Evolutionary conservation across 2,797 vertebrate species (phyloP).

Genomic region (Nannoperca obscura): DNA sequence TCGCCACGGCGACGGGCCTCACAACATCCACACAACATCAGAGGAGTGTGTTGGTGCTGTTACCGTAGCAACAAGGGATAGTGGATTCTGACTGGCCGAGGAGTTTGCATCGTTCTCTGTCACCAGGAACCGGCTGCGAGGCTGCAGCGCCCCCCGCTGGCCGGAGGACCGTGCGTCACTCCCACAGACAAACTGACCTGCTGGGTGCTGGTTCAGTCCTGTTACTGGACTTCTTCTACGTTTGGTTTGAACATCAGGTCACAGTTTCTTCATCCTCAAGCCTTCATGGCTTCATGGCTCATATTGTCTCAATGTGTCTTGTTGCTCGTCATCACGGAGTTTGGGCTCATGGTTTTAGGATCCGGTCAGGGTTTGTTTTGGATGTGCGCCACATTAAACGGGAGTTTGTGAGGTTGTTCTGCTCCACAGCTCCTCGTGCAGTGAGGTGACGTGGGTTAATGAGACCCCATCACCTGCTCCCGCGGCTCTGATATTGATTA

Average conservation of each 20-base stretch:
- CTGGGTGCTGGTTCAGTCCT: too few relatives aligned
- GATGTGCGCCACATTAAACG: neutral
- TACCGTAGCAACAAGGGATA: constrained; percentile 5
- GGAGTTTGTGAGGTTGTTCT: too few relatives aligned
- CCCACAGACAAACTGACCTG: too few relatives aligned
- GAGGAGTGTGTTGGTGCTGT: neutral
- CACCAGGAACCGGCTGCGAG: neutral
- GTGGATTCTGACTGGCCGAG: constrained; percentile 4
- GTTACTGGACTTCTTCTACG: too few relatives aligned
- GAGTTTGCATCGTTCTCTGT: neutral
- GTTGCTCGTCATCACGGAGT: too few relatives aligned
- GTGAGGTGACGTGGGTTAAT: neutral
- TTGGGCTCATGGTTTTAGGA: neutral
- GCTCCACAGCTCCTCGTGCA: neutral
- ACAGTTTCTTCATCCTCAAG: too few relatives aligned
- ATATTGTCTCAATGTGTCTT: too few relatives aligned
- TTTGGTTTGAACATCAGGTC: too few relatives aligned
- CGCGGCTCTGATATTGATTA: constrained; percentile 4
- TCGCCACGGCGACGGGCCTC: constrained; percentile 47
- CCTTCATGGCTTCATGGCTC: too few relatives aligned
- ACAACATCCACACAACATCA: constrained; percentile 52
- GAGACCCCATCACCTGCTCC: too few relatives aligned
- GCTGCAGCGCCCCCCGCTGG: constrained; percentile 7
- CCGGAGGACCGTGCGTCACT: too few relatives aligned
- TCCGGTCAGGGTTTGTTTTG: neutral